Evolutionary conservation across 2,888 invertebrate species (phyloP).

Genomic region (Mythimna impura): DNA sequence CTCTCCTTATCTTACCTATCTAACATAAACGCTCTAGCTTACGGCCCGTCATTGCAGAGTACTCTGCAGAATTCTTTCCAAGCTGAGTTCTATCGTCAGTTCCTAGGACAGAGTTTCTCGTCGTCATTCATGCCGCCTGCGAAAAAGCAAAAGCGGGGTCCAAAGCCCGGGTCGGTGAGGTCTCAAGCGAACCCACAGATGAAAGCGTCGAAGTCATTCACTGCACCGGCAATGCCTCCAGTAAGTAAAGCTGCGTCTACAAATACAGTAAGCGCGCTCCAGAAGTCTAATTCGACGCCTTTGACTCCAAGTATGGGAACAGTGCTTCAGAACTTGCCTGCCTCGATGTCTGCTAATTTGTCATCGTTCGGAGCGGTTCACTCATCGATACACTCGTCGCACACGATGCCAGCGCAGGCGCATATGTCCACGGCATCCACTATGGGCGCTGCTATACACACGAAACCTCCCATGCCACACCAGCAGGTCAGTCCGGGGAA

Average conservation of each 20-base stretch:
- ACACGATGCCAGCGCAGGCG: slow-evolving; percentile 74
- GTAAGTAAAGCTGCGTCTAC: slow-evolving; percentile 72
- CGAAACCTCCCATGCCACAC: slow-evolving; percentile 82
- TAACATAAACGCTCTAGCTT: slow-evolving; percentile 81
- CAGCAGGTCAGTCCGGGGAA: slow-evolving; percentile 90
- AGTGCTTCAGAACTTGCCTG: slow-evolving; percentile 80
- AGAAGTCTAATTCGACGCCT: slow-evolving; percentile 74
- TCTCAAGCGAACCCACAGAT: slow-evolving; percentile 59
- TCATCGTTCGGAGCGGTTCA: slow-evolving; percentile 69
- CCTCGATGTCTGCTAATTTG: slow-evolving; percentile 81
- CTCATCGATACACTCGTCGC: slow-evolving; percentile 44
- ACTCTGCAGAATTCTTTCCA: slow-evolving; percentile 82
- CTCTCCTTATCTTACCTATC: slow-evolving; percentile 81
- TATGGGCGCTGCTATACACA: slow-evolving; percentile 75
- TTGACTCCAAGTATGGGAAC: slow-evolving; percentile 84
- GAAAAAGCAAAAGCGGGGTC: slow-evolving; percentile 84
- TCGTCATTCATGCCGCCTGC: slow-evolving; percentile 80
- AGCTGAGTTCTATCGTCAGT: slow-evolving; percentile 86
- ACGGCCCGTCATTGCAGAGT: slow-evolving; percentile 80
- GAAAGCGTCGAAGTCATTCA: slow-evolving; percentile 73
- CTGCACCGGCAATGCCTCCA: slow-evolving; percentile 32
- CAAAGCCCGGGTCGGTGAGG: slow-evolving; percentile 70
- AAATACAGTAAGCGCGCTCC: slow-evolving; percentile 68
- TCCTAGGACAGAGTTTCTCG: slow-evolving; percentile 79
- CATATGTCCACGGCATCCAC: slow-evolving; percentile 79